Conservation (phyloP, 1,140 invertebrate species). For the Rhyzopertha dominica region DNA sequence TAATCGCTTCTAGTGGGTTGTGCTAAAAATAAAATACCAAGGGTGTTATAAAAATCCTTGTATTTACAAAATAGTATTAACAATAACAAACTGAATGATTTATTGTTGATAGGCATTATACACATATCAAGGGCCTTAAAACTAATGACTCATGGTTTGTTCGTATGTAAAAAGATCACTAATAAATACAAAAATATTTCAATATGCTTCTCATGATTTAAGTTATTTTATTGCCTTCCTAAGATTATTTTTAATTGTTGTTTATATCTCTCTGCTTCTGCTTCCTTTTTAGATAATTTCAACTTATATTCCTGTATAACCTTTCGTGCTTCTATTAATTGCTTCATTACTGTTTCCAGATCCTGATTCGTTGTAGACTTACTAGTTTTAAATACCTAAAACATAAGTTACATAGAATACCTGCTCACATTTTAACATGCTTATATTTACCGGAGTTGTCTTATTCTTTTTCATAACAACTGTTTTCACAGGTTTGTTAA, state of each 20-base stretch:
- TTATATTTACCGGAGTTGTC: slow-evolving; percentile 32
- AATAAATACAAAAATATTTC: too few species aligned
- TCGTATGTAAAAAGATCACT: too few species aligned
- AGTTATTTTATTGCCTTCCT: too few species aligned
- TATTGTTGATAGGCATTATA: too few species aligned
- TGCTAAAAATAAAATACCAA: too few species aligned
- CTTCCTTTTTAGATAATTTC: slow-evolving; percentile 50
- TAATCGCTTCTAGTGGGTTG: too few species aligned
- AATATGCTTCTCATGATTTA: too few species aligned
- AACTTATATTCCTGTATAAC: slow-evolving; percentile 50
- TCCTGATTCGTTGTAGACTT: slow-evolving; percentile 42
- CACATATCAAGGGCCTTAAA: too few species aligned
- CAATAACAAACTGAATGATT: too few species aligned
- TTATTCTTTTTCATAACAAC: slow-evolving; percentile 46
- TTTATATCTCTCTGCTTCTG: slow-evolving; percentile 52
- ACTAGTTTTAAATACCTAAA: slow-evolving; percentile 42
- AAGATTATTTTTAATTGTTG: slow-evolving; percentile 49
- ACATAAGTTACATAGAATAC: slow-evolving; percentile 30
- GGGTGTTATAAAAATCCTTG: too few species aligned
- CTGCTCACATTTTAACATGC: slow-evolving; percentile 16
- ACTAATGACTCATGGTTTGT: too few species aligned
- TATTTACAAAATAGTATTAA: too few species aligned
- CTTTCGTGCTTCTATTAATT: slow-evolving; percentile 50
- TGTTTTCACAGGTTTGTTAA: slow-evolving; percentile 42
- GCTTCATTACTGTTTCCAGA: slow-evolving; percentile 46